Conservation (phyloP, 2,797 vertebrate genomes). For the Bufotes viridis region DNA sequence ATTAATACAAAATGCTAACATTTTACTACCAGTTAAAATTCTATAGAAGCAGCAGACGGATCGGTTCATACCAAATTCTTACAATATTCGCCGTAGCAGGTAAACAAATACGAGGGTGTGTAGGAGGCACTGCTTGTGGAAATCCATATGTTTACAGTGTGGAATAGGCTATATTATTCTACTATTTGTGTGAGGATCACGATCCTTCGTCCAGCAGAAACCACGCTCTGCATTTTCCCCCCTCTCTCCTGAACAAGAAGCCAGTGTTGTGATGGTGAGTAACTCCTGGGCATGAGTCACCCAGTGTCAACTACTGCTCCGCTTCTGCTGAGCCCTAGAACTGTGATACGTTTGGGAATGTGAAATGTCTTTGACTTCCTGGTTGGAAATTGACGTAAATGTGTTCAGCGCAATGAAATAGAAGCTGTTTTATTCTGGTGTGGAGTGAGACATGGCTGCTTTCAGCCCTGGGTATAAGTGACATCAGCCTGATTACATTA, state of each 20-base stretch:
- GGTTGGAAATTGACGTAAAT: constrained; percentile 61
- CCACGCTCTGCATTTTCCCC: constrained; percentile 21
- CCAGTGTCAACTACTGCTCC: constrained; percentile 32
- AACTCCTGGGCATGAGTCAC: constrained; percentile 55
- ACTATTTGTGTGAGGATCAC: constrained; percentile 30
- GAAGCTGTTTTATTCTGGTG: constrained; percentile 50
- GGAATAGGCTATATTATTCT: background rate
- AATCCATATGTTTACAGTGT: background rate
- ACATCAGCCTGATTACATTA: constrained; percentile 41
- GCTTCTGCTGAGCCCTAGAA: constrained; percentile 27
- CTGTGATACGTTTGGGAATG: constrained; percentile 54
- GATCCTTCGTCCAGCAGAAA: constrained; percentile 20
- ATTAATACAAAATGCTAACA: too few species aligned
- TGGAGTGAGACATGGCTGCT: constrained; percentile 29
- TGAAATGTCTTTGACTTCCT: constrained; percentile 61
- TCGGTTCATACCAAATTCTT: too few species aligned
- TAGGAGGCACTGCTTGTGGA: too few species aligned
- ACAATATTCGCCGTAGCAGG: too few species aligned
- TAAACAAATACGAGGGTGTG: too few species aligned
- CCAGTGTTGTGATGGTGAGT: constrained; percentile 57
- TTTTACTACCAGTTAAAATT: too few species aligned
- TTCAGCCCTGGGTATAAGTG: constrained; percentile 28
- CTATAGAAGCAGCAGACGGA: too few species aligned
- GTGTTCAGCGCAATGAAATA: constrained; percentile 48
- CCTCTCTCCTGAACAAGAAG: constrained; percentile 45